These are phyloP conservation scores for Peromyscus maniculatus DNA, from an alignment of 2,113 vertebrate species.

Conservation along the genomic window DNA sequence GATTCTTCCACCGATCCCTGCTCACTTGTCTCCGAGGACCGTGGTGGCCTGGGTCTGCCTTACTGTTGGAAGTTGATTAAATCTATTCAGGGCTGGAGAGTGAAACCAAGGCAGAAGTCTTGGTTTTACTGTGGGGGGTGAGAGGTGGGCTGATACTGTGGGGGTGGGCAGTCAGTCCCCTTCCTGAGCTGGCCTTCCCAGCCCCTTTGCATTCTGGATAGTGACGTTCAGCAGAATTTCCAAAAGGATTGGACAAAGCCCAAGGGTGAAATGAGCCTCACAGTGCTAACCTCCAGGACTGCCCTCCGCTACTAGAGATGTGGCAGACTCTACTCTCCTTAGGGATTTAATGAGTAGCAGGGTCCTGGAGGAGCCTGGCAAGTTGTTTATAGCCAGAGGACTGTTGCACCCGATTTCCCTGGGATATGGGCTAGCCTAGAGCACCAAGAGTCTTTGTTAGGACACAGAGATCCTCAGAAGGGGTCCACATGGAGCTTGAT, in stretches of 20 bases:
- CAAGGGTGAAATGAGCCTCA: not conserved
- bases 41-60: not conserved
- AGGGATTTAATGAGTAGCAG: not conserved
- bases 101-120: not conserved
- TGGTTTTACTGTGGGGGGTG: not conserved
- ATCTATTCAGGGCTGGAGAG: not conserved
- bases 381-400: not conserved
- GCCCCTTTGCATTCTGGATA: not conserved
- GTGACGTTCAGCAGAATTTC: not conserved
- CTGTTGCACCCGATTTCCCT: not conserved
- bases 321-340: not conserved
- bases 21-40: not conserved
- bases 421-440: not conserved
- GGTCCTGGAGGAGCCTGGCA: not conserved
- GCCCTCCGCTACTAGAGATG: not conserved
- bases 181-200: not conserved
- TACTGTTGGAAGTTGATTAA: slow-evolving; percentile 35
- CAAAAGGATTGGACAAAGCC: too few relatives aligned
- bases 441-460: not conserved
- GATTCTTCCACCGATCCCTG: not conserved
- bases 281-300: not conserved
- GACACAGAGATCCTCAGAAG: not conserved
- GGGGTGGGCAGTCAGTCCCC: not conserved
- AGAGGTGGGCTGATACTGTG: not conserved
- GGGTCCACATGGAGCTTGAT: not conserved